These are phyloP conservation scores for Drosophila dives DNA, from an alignment of 2,888 invertebrate genomes.

Conservation along the genomic window DNA sequence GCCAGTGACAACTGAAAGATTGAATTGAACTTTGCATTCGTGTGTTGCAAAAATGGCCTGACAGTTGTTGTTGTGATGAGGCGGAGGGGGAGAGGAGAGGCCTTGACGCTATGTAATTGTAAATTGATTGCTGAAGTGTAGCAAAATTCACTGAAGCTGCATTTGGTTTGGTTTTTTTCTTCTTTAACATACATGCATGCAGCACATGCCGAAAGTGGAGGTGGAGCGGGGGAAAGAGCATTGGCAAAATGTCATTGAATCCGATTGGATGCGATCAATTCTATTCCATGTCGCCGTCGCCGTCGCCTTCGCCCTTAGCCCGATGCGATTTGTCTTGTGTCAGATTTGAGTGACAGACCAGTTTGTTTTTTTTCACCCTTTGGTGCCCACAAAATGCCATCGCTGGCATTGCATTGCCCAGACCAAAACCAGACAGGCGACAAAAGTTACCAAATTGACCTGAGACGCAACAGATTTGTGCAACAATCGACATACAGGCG, in stretches of 20 bases:
- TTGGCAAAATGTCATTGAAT: slow-evolving; percentile 36
- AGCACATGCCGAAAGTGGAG: neutral
- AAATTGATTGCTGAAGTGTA: slow-evolving; percentile 74
- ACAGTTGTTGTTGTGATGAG: neutral
- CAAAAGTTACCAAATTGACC: slow-evolving; percentile 1
- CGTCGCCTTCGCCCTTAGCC: slow-evolving; percentile 37
- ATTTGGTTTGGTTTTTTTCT: slow-evolving; percentile 1
- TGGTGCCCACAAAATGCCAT: slow-evolving; percentile 23
- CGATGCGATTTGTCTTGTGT: slow-evolving; percentile 82
- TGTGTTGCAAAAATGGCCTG: slow-evolving; percentile 35
- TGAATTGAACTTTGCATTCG: slow-evolving; percentile 78
- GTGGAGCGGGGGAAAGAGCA: slow-evolving; percentile 2
- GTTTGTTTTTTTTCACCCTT: slow-evolving; percentile 57
- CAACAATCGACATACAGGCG: slow-evolving; percentile 17
- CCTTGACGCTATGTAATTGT: slow-evolving; percentile 64
- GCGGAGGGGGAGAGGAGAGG: neutral
- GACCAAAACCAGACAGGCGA: slow-evolving; percentile 28
- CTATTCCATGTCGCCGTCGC: slow-evolving; percentile 1
- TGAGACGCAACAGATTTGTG: neutral
- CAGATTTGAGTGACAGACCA: slow-evolving; percentile 82
- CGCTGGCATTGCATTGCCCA: slow-evolving; percentile 19
- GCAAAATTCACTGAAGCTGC: slow-evolving; percentile 53
- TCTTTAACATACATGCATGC: neutral
- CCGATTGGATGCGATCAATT: slow-evolving; percentile 59
- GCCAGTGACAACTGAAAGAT: slow-evolving; percentile 81